Evolutionary conservation across 2,113 vertebrate genomes (phyloP).

Genomic region (Passer montanus): DNA sequence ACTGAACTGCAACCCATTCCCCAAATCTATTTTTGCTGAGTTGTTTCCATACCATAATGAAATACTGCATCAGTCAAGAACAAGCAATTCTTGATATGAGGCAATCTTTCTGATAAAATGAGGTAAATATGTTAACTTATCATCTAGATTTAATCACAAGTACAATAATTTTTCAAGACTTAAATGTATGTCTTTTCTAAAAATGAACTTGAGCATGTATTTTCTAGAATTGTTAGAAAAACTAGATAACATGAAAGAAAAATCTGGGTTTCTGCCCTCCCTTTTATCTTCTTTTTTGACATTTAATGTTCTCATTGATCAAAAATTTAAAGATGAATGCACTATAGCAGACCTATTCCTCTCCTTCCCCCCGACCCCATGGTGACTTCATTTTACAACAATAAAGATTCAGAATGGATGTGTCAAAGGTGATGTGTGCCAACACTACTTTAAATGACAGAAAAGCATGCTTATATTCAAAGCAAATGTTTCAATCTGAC

Average conservation of each 20-base stretch:
- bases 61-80: conserved; percentile 69
- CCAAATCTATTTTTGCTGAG: conserved; percentile 75
- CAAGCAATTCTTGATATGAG: conserved; percentile 62
- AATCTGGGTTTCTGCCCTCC: neutral
- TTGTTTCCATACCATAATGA: conserved; percentile 66
- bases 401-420: conserved; percentile 70
- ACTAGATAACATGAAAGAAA: conserved; percentile 51
- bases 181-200: conserved; percentile 67
- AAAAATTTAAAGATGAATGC: conserved; percentile 65
- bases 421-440: conserved; percentile 61
- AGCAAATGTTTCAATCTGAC: conserved; percentile 9
- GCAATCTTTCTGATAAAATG: conserved; percentile 67
- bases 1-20: conserved; percentile 44
- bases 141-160: conserved; percentile 65
- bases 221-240: conserved; percentile 72
- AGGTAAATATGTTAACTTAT: conserved; percentile 72
- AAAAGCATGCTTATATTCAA: neutral
- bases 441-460: conserved; percentile 36
- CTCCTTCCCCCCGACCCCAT: neutral
- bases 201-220: conserved; percentile 73
- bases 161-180: conserved; percentile 60
- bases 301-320: conserved; percentile 49
- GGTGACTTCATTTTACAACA: conserved; percentile 69
- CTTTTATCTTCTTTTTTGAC: conserved; percentile 35
- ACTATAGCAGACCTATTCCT: conserved; percentile 39